A percentile compares a stretch with the other conserved stretches of the same genome.
Conservation (phyloP, 37 sponge, comb jelly and placozoan species). For the Aplysina aerophoba region DNA sequence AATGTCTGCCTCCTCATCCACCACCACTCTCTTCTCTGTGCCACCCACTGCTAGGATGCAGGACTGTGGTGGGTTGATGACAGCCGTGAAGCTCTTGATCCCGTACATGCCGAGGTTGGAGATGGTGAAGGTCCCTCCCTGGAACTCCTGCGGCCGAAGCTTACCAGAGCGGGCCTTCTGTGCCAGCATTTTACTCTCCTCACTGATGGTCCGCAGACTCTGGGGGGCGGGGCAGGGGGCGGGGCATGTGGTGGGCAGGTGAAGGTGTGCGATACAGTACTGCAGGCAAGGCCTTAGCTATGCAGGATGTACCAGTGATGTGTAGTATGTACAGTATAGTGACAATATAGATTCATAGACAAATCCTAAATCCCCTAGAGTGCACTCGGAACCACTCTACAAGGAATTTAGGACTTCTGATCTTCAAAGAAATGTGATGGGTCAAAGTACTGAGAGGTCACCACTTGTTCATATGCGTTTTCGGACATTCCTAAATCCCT, state of each 20-base stretch:
- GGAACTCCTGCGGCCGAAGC: conserved; percentile 91
- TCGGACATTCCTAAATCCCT: too few species aligned
- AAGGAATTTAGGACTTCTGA: too few species aligned
- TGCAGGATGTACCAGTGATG: neutral
- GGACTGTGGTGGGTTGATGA: conserved; percentile 96
- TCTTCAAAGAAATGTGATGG: too few species aligned
- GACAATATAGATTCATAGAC: too few species aligned
- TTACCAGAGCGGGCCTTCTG: conserved; percentile 81
- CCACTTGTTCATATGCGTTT: too few species aligned
- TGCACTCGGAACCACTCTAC: too few species aligned
- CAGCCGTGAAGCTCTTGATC: conserved; percentile 80
- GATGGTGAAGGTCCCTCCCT: conserved; percentile 96
- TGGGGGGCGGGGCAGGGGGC: neutral
- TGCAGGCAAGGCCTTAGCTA: neutral
- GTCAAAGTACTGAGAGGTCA: too few species aligned
- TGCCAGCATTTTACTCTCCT: conserved; percentile 69
- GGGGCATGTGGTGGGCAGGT: neutral
- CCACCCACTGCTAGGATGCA: conserved; percentile 97
- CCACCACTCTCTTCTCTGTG: conserved; percentile 83
- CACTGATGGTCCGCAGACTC: conserved; percentile 84
- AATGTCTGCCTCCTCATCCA: conserved; percentile 42
- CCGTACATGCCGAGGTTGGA: conserved; percentile 97
- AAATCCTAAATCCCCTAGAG: too few species aligned
- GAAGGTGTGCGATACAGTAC: neutral
- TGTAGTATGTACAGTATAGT: too few species aligned